A percentile compares a stretch with the other conserved stretches of the same genome.
These are phyloP conservation scores for Caenorhabditis virilis DNA, from an alignment of 2,888 invertebrate genomes.

Conservation along the genomic window DNA sequence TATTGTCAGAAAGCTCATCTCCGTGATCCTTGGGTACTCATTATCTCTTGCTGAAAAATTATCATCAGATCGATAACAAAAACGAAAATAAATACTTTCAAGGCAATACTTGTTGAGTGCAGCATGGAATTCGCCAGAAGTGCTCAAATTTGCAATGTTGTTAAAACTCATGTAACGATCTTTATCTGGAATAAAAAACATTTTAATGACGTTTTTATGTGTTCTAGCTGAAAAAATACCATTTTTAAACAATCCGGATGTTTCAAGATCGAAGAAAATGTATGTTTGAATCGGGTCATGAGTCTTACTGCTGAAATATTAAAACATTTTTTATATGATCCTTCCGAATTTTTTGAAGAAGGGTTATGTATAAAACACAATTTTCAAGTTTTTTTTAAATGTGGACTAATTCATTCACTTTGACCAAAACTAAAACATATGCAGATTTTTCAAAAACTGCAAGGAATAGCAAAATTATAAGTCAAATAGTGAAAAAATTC, in stretches of 20 bases:
- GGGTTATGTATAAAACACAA: too few relatives aligned
- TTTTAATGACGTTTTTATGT: background rate
- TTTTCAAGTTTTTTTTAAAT: too few relatives aligned
- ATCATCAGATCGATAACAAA: background rate
- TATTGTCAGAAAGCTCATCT: conserved; percentile 59
- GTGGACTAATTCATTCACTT: too few relatives aligned
- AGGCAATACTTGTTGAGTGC: background rate
- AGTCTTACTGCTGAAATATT: conserved; percentile 5
- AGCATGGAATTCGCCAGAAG: background rate
- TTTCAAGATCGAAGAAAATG: conserved; percentile 60
- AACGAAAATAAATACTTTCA: background rate
- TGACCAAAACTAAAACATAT: too few relatives aligned
- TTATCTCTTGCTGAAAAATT: conserved; percentile 26
- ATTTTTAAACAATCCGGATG: conserved; percentile 42
- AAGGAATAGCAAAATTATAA: too few relatives aligned
- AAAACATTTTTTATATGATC: background rate
- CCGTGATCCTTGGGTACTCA: conserved; percentile 51
- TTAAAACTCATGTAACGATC: too few relatives aligned
- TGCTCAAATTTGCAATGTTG: background rate
- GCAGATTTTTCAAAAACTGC: too few relatives aligned
- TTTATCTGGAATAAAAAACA: background rate
- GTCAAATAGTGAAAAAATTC: too few relatives aligned
- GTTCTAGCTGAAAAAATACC: background rate
- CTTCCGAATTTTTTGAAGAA: too few relatives aligned
- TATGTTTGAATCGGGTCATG: conserved; percentile 29